A percentile compares a stretch with the other conserved stretches of the same genome.
Evolutionary conservation across 2,113 vertebrate genomes (phyloP).

Genomic region (Coptodon bakossiorum): DNA sequence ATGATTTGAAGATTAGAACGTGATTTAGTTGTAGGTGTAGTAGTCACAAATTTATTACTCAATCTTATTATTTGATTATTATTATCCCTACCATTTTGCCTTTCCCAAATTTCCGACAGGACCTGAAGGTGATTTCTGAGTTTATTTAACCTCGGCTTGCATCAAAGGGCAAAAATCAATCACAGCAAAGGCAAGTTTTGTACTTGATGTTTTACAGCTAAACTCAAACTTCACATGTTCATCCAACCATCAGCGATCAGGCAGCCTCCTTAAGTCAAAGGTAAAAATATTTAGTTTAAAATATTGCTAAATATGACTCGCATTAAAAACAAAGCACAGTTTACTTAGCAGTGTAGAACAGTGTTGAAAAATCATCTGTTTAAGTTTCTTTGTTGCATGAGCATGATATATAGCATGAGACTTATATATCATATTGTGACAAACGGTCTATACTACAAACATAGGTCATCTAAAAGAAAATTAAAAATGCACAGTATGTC

Average conservation of each 20-base stretch:
- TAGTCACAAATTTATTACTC: neutral
- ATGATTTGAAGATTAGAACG: neutral
- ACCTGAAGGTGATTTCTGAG: neutral
- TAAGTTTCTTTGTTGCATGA: neutral
- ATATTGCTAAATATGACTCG: neutral
- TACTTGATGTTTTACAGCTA: neutral
- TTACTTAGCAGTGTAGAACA: neutral
- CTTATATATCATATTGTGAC: neutral
- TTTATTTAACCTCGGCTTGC: neutral
- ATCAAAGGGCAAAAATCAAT: neutral
- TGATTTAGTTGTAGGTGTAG: neutral
- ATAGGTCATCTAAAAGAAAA: neutral
- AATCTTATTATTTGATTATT: neutral
- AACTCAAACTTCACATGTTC: neutral
- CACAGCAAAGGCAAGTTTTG: neutral
- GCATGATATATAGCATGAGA: too few relatives aligned
- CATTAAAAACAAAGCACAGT: neutral
- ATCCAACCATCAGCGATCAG: neutral
- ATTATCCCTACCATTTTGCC: neutral
- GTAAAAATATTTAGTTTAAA: neutral
- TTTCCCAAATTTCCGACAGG: neutral
- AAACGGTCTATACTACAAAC: neutral
- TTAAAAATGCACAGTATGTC: neutral
- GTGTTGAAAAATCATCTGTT: neutral
- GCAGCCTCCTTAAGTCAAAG: neutral